These are phyloP conservation scores for Channallabes apus DNA, from an alignment of 2,797 vertebrate species.

Conservation along the genomic window DNA sequence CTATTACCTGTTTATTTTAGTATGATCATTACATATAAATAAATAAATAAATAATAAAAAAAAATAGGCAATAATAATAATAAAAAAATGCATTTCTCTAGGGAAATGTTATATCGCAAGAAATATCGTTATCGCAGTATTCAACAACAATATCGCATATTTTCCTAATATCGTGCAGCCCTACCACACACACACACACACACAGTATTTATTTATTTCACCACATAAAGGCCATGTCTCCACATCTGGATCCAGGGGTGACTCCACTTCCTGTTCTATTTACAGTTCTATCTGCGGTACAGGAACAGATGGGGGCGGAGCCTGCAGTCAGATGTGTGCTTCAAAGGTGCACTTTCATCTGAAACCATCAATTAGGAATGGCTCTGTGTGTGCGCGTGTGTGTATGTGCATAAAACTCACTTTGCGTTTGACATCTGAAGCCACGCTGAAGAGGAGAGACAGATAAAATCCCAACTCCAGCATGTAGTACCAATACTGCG, in stretches of 20 bases:
- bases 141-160: no score
- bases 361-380: not conserved
- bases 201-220: not conserved
- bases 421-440: constrained; percentile 94
- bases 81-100: no score
- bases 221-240: not conserved
- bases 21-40: no score
- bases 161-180: no score
- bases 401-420: constrained; percentile 70
- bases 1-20: no score
- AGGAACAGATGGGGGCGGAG: not conserved
- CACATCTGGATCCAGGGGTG: not conserved
- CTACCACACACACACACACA: no score
- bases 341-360: not conserved
- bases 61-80: no score
- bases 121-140: no score
- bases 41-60: no score
- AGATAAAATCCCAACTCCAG: constrained; percentile 92
- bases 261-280: not conserved
- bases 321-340: not conserved
- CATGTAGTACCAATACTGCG: constrained; percentile 92
- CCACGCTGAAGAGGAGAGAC: constrained; percentile 91
- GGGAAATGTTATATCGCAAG: no score
- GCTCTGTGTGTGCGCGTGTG: not conserved
- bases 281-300: not conserved